Conservation (phyloP, 2,888 invertebrate species). For the Drosophila macrospina region DNA sequence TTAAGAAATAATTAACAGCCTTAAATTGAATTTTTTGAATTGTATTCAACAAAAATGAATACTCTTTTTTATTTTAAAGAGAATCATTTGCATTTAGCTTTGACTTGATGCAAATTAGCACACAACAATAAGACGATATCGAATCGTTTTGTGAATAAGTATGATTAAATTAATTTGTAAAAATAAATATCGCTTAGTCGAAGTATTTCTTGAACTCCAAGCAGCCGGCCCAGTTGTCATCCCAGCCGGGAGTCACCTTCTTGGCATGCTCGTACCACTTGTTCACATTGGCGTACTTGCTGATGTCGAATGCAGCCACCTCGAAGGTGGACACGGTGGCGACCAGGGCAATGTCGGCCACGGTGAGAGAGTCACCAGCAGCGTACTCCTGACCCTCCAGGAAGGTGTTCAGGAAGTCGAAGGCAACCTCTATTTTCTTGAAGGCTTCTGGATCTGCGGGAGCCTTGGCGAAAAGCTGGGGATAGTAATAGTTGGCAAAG, state of each 20-base stretch:
- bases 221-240: conserved; percentile 87
- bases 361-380: conserved; percentile 90
- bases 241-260: conserved; percentile 87
- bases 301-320: conserved; percentile 89
- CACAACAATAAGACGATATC: conserved; percentile 44
- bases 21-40: conserved; percentile 13
- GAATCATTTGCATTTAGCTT: conserved; percentile 30
- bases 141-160: conserved; percentile 51
- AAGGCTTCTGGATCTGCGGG: conserved; percentile 89
- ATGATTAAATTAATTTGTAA: conserved; percentile 44
- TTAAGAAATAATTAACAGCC: not conserved
- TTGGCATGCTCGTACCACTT: conserved; percentile 88
- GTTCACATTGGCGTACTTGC: conserved; percentile 89
- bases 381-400: conserved; percentile 89
- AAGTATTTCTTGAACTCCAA: conserved; percentile 86
- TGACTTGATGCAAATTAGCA: conserved; percentile 29
- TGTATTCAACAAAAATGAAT: conserved; percentile 68
- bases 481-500: conserved; percentile 90
- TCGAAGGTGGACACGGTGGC: conserved; percentile 90
- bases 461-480: conserved; percentile 88
- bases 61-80: conserved; percentile 56
- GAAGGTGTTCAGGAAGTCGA: conserved; percentile 90
- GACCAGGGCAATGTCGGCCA: conserved; percentile 91
- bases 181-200: conserved; percentile 43
- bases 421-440: conserved; percentile 89